Conservation (phyloP, 2,888 invertebrate species). For the Aleiodes testaceus region DNA sequence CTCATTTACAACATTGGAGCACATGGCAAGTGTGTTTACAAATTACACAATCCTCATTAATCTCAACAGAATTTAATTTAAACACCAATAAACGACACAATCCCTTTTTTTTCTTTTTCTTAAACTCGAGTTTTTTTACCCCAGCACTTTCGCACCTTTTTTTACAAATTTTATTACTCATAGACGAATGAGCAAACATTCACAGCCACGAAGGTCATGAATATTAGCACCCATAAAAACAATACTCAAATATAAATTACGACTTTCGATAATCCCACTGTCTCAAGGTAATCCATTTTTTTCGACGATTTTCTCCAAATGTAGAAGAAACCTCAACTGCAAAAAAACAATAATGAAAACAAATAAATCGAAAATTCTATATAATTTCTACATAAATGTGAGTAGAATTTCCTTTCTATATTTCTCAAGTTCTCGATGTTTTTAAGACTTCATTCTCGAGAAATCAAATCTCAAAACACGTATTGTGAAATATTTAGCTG, state of each 20-base stretch:
- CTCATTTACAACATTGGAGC: not conserved
- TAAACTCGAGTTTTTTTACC: not conserved
- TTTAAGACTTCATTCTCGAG: no score
- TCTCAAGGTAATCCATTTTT: not conserved
- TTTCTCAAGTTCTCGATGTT: no score
- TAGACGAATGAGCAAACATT: not conserved
- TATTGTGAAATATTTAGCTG: no score
- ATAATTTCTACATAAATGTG: no score
- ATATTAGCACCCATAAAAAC: conserved; percentile 5
- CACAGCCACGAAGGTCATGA: not conserved
- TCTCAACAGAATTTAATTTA: not conserved
- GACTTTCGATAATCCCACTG: not conserved
- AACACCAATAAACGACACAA: not conserved
- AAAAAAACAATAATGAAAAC: not conserved
- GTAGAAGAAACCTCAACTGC: not conserved
- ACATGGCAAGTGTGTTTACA: not conserved
- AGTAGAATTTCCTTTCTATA: no score
- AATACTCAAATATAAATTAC: not conserved
- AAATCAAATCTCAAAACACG: no score
- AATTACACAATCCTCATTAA: not conserved
- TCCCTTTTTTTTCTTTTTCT: not conserved
- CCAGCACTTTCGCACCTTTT: no score
- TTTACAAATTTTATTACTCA: not conserved
- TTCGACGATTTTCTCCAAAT: not conserved
- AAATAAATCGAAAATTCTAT: no score